Percentiles rank a stretch among this genome's conserved stretches.
Conservation (phyloP, 2,888 invertebrate genomes). For the Tipula vernalis region DNA sequence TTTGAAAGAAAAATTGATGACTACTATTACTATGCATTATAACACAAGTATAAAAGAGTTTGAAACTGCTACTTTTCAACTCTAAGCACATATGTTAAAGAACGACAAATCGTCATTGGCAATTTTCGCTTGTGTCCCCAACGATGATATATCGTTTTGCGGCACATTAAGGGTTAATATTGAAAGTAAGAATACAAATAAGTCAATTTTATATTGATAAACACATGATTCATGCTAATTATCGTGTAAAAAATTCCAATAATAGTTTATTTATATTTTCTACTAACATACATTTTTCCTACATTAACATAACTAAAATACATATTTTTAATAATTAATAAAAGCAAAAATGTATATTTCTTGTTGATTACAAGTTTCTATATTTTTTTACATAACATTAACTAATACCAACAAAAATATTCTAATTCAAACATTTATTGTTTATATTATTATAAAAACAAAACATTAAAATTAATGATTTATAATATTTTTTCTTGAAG, state of each 20-base stretch:
- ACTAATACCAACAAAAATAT: neutral
- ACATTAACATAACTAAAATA: no score
- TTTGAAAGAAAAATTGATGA: no score
- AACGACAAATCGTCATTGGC: no score
- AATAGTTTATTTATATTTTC: neutral
- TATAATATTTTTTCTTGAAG: neutral
- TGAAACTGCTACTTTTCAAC: no score
- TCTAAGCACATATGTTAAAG: no score
- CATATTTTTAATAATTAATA: neutral
- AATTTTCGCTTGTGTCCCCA: no score
- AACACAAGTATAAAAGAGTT: no score
- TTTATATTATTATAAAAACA: neutral
- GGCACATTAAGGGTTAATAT: no score
- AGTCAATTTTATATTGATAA: neutral
- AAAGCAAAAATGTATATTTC: neutral
- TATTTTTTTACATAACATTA: neutral
- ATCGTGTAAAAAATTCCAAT: neutral
- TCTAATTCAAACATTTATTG: neutral
- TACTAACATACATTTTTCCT: no score
- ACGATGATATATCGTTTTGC: no score
- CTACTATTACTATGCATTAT: no score
- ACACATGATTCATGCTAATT: neutral
- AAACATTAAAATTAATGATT: neutral
- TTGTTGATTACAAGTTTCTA: neutral
- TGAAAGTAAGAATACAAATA: no score